These are phyloP conservation scores for Hydrophis major DNA, from an alignment of 2,797 vertebrate species.

Conservation along the genomic window DNA sequence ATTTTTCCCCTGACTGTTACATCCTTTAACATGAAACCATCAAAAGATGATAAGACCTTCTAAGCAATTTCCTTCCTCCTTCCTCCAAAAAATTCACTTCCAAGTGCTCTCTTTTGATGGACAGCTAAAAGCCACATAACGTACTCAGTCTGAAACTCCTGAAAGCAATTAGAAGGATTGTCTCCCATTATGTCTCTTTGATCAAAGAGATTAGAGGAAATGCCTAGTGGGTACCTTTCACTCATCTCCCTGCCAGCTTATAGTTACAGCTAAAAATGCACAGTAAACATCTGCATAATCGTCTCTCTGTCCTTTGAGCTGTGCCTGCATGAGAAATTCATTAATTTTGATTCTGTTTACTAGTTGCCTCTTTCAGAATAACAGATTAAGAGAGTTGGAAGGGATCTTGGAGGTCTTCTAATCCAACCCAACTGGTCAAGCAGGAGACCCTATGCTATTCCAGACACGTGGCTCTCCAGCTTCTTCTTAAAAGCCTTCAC, in stretches of 20 bases:
- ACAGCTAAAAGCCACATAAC: constrained; percentile 17
- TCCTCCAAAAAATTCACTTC: constrained; percentile 27
- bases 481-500: background rate
- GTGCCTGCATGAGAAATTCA: background rate
- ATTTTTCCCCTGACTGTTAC: accelerated
- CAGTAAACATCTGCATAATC: background rate
- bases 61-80: constrained; percentile 33
- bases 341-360: background rate
- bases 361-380: background rate
- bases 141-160: constrained; percentile 25
- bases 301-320: background rate
- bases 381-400: background rate
- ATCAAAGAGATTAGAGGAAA: constrained; percentile 35
- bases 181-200: constrained; percentile 31
- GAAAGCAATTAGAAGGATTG: constrained; percentile 34
- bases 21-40: constrained; percentile 12
- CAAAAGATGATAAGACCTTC: constrained; percentile 38
- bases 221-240: constrained; percentile 23
- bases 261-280: background rate
- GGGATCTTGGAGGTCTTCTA: background rate
- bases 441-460: background rate
- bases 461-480: background rate
- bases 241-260: constrained; percentile 27
- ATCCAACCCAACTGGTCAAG: background rate
- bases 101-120: background rate